Evolutionary conservation across 2,113 vertebrate genomes (phyloP), one percentile per base, ranked within the genome.

Genomic region (Tetrax tetrax): DNA sequence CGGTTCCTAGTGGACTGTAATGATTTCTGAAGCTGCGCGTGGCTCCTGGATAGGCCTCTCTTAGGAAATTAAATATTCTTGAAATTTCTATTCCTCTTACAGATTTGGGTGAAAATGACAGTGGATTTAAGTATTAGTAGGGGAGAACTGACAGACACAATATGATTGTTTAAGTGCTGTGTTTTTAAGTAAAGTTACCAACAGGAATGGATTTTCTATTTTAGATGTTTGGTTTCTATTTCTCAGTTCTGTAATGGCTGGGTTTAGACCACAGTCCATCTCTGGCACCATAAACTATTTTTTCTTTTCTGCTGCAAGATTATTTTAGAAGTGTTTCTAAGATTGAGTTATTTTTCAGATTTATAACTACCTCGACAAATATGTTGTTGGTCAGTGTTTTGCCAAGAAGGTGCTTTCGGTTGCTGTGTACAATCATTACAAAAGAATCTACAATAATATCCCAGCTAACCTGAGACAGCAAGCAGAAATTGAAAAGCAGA

Each of bases 391-490:
- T 94, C 99, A 99, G 96, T 99, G 98, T 20, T 99, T 99, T 97
- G 99, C 99, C 75, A 99, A 99, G 98, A 99, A 99, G 97, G 99
- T 99, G 96, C 98, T 99, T 95, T 99, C 99, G 4, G 99, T 99
- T 75, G 99, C 99, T 25, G 99, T 99, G 89, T 99, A 99, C 97
- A 99, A 99, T 98, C 99, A 99, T 98, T 99, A 99, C 97, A 99
- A 99, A 90, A 99, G 99, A 89, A 99, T 99, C 97, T 99, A 99
- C 97, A 99, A 99, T 97, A 99, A 99, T 97, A 99, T 99, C 91
- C 99, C 99, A 76, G 98, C 98, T 90, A 99, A 98, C 69, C 97
- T 98, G 96, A 98, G 99, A 56, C 99, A 99, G 95, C 99, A 99
- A 97, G 98, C 98, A 71, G 99, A 99, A 94, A 98, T 98, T 96